Evolutionary conservation across 2,113 vertebrate species (phyloP), one percentile per base, ranked within the genome.

Genomic region (Peromyscus maniculatus): DNA sequence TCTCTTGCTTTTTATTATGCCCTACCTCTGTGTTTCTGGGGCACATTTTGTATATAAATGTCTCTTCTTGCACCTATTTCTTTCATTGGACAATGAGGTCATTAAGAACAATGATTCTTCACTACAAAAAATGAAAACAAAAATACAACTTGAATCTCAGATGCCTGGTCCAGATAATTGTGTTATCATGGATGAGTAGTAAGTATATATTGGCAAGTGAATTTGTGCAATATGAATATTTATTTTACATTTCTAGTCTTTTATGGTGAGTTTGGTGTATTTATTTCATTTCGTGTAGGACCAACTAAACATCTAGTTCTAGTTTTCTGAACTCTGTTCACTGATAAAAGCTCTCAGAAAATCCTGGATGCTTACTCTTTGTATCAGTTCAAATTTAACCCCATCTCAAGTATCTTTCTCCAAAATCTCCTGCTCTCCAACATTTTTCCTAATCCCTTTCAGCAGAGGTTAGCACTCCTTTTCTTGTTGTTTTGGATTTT

Each of bases 401-500:
- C 22, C 1, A 79, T 62, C 21, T 87, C 57, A 93, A 91, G 67
- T 59, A 43, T 82, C 28, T 87, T 96, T 75, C n/a, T 97, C 19
- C 92, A 80, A 93, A 91, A 57, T 94, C 1, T 79, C 49, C 96
- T 90, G 22, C 1, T 92, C 28, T 28, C 21, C 84, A 67, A 82
- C 78, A 55, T 7, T 49, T 49, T 80, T 92, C n/a, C 57, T 95
- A 57, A 71, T 83, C 3, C 36, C 87, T 96, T 96, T 71, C 87
- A 95, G 84, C 74, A 93, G 57, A 62, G 59, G 39, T 91, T 55
- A 96, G 64, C 72, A 93, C 22, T 88, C 46, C 12, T 83, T 88
- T 89, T 28, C 12, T n/a, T 82, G 10, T 83, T 84, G 39, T 84
- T 84, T 31, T 82, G 89, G 15, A 46, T 77, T 92, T 92, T 88